Evolutionary conservation across 2,113 vertebrate species (phyloP).

Genomic region (Ameiurus melas): DNA sequence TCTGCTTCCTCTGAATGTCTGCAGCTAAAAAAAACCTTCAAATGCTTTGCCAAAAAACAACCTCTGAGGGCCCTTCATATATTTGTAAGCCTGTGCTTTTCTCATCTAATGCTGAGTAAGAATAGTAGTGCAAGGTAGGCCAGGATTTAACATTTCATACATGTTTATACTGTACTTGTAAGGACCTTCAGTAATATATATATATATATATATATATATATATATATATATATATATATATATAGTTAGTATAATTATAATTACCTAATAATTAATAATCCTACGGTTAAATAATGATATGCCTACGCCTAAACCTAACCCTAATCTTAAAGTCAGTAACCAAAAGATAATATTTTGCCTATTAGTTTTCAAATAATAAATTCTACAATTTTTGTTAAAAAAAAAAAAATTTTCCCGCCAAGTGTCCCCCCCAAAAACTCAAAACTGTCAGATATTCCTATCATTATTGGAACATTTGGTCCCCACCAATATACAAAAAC

Average conservation of each 20-base stretch:
- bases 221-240: too few species aligned
- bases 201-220: too few species aligned
- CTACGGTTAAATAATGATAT: neutral
- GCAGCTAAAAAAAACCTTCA: conserved; percentile 35
- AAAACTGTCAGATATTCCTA: neutral
- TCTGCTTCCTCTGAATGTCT: conserved; percentile 61
- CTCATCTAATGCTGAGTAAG: conserved; percentile 34
- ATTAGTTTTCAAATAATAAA: neutral
- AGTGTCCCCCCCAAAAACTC: neutral
- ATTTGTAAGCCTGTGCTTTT: conserved; percentile 26
- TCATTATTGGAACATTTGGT: neutral
- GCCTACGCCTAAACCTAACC: neutral
- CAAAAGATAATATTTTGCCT: neutral
- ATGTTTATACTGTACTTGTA: neutral
- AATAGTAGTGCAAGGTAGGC: neutral
- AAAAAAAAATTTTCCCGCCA: neutral
- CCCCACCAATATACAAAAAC: conserved; percentile 10
- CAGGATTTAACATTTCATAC: conserved; percentile 59
- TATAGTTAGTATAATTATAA: too few species aligned
- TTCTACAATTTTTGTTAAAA: neutral
- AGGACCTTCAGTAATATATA: neutral
- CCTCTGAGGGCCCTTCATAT: conserved; percentile 4
- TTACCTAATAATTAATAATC: neutral
- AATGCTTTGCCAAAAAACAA: conserved; percentile 27
- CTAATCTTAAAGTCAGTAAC: too few species aligned